A percentile compares a stretch with the other conserved stretches of the same genome.
phyloP scores from a whole-genome alignment of 2,797 vertebrate genomes.

The Heteromormyrus szaboi region DNA sequence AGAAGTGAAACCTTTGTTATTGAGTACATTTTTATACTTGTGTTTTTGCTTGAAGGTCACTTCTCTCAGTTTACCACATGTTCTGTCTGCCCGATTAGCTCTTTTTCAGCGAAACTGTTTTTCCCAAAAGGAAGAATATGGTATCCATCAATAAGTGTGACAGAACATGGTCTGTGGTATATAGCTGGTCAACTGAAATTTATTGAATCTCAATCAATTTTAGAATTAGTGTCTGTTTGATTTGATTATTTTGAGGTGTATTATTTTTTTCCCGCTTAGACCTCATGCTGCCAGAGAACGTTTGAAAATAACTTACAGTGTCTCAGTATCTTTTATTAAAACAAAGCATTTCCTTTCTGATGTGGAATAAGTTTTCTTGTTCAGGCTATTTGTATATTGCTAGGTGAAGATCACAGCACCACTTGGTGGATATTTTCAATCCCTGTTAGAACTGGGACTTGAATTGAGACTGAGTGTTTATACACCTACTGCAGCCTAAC shows the following conservation, averaged over 20 bases:
- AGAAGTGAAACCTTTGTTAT: background rate
- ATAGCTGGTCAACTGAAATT: background rate
- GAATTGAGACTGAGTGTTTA: background rate
- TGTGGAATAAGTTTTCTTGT: background rate
- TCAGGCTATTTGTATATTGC: background rate
- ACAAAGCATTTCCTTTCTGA: background rate
- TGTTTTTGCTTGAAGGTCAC: background rate
- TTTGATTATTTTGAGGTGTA: background rate
- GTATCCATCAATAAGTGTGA: background rate
- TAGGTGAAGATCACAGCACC: background rate
- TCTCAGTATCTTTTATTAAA: constrained; percentile 1
- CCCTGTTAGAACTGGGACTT: background rate
- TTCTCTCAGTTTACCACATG: background rate
- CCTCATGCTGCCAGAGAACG: background rate
- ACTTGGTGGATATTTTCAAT: background rate
- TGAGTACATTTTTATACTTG: background rate
- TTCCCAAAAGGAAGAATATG: background rate
- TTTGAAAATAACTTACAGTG: background rate
- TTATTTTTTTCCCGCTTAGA: background rate
- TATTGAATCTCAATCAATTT: background rate
- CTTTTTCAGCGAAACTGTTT: background rate
- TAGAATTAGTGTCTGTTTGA: background rate
- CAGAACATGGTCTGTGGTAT: background rate
- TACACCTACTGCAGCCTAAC: background rate
- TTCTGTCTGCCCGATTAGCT: background rate